Conservation (phyloP, 2,113 vertebrate species). For the Narcine bancroftii region DNA sequence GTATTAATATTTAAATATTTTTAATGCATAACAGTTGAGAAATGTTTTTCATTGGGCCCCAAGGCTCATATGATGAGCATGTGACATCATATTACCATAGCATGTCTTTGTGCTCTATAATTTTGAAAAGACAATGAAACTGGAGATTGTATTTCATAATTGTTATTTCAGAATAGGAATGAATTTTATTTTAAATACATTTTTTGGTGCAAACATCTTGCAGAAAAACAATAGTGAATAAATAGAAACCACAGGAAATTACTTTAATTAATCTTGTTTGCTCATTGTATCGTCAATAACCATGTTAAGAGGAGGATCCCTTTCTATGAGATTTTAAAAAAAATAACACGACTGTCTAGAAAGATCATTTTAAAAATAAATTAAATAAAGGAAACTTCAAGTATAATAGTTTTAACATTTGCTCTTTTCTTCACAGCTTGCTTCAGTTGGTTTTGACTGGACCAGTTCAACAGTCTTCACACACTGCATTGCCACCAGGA, state of each 20-base stretch:
- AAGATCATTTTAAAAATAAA: neutral
- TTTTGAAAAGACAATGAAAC: neutral
- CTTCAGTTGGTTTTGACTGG: conserved; percentile 93
- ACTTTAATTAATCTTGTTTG: too few species aligned
- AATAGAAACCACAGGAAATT: neutral
- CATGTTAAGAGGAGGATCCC: too few species aligned
- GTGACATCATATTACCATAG: too few species aligned
- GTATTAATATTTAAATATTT: neutral
- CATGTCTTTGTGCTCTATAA: too few species aligned
- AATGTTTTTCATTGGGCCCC: neutral
- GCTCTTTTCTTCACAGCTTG: conserved; percentile 60
- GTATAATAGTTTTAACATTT: conserved; percentile 29
- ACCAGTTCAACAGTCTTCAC: conserved; percentile 70
- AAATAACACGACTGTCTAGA: too few species aligned
- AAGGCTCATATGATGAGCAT: too few species aligned
- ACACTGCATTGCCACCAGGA: conserved; percentile 58
- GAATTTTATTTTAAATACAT: neutral
- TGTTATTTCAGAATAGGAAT: neutral
- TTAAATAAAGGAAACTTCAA: neutral
- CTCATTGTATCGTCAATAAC: too few species aligned
- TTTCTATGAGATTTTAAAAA: too few species aligned
- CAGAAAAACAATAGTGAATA: neutral
- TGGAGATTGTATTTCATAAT: neutral
- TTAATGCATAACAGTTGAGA: neutral
- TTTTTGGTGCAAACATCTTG: neutral